These are phyloP conservation scores for Hassar affinis DNA, from an alignment of 2,113 vertebrate species.

Conservation along the genomic window DNA sequence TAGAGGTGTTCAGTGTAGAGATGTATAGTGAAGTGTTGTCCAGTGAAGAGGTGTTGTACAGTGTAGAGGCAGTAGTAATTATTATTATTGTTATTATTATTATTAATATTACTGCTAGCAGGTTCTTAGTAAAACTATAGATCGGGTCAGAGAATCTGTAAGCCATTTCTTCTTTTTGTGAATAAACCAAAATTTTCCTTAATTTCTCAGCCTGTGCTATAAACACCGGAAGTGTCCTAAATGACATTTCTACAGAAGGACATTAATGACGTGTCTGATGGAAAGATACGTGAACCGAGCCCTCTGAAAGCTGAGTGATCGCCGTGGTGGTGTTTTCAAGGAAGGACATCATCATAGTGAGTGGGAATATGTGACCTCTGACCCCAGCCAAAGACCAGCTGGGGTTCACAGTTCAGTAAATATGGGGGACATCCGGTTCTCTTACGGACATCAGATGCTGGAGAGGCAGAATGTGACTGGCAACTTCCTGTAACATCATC, in stretches of 20 bases:
- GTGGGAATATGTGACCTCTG: constrained; percentile 7
- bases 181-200: not conserved
- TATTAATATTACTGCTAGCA: not conserved
- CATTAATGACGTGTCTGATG: not conserved
- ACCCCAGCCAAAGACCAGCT: not conserved
- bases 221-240: not conserved
- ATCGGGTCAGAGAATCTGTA: not conserved
- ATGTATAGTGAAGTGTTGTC: too few species aligned
- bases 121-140: not conserved
- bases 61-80: too few species aligned
- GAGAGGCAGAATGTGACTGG: not conserved
- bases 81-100: not conserved
- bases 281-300: not conserved
- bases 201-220: not conserved
- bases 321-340: not conserved
- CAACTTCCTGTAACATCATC: constrained; percentile 1
- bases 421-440: not conserved
- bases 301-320: not conserved
- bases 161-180: not conserved
- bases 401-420: constrained; percentile 4
- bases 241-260: not conserved
- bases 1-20: too few species aligned
- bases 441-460: not conserved
- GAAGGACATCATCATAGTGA: not conserved
- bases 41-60: too few species aligned